Evolutionary conservation across 2,797 vertebrate genomes (phyloP).

Genomic region (Phrynocephalus vlangalii): DNA sequence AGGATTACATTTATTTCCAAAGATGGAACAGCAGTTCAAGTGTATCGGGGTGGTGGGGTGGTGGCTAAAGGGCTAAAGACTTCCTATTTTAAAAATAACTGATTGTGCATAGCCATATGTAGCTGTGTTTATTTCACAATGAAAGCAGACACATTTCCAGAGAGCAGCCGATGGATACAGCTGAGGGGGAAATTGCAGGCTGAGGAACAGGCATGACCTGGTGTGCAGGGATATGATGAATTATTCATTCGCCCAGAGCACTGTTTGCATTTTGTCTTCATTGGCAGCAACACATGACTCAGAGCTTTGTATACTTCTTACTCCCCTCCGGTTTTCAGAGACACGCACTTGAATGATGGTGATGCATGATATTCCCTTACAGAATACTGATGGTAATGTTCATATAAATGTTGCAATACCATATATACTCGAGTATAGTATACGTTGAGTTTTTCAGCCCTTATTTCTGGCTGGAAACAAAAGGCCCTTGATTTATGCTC

Average conservation of each 20-base stretch:
- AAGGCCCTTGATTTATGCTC: no score
- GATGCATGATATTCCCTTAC: constrained; percentile 4
- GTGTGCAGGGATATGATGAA: background rate
- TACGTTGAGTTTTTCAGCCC: no score
- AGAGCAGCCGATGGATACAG: background rate
- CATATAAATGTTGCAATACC: background rate
- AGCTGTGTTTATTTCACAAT: background rate
- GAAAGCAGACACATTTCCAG: background rate
- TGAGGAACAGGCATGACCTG: background rate
- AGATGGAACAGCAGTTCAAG: background rate
- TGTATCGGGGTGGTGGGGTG: background rate
- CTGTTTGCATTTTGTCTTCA: constrained; percentile 4
- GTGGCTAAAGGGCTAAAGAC: no score
- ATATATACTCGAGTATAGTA: no score
- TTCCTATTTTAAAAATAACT: background rate
- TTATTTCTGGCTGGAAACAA: no score
- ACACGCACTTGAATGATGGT: background rate
- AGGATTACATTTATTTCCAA: background rate
- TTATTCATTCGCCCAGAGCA: background rate
- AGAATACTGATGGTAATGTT: background rate
- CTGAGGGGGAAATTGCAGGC: background rate
- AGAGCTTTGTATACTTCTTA: background rate
- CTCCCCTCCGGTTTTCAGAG: background rate
- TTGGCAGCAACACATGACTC: constrained; percentile 1
- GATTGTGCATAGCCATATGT: background rate